phyloP scores from a whole-genome alignment of 2,888 invertebrate genomes.

The Cremastinae sp. region DNA sequence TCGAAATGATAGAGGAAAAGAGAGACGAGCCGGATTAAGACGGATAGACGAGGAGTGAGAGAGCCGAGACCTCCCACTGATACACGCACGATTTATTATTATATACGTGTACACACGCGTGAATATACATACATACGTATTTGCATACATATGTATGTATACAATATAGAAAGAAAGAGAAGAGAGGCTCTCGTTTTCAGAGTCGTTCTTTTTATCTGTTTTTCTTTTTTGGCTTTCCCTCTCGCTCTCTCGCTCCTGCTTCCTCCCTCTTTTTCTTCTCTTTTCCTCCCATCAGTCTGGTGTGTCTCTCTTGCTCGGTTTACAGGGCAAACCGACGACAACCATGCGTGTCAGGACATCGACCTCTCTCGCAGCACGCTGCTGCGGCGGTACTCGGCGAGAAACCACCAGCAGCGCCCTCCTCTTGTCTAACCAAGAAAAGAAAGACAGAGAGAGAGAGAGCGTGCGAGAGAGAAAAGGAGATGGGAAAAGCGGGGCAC shows the following conservation, averaged over 20 bases:
- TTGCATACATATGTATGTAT: conserved; percentile 23
- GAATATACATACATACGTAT: conserved; percentile 1
- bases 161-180: no score
- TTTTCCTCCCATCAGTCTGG: no score
- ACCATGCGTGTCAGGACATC: conserved; percentile 78
- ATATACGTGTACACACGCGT: conserved; percentile 7
- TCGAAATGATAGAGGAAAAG: conserved; percentile 17
- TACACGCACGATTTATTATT: conserved; percentile 10
- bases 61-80: conserved; percentile 32
- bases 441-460: not conserved
- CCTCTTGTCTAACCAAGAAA: conserved; percentile 4
- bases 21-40: conserved; percentile 1
- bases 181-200: conserved; percentile 25
- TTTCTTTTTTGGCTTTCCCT: conserved; percentile 56
- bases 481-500: not conserved
- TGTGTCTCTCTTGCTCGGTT: conserved; percentile 57
- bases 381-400: conserved; percentile 51
- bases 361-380: conserved; percentile 72
- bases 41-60: conserved; percentile 1
- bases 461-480: conserved; percentile 7
- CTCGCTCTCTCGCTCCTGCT: conserved; percentile 34
- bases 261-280: conserved; percentile 43
- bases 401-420: conserved; percentile 51
- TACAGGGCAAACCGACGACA: conserved; percentile 67
- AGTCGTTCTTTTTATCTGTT: conserved; percentile 50